Conservation (phyloP, 2,888 invertebrate genomes). For the Capitulum mitella region DNA sequence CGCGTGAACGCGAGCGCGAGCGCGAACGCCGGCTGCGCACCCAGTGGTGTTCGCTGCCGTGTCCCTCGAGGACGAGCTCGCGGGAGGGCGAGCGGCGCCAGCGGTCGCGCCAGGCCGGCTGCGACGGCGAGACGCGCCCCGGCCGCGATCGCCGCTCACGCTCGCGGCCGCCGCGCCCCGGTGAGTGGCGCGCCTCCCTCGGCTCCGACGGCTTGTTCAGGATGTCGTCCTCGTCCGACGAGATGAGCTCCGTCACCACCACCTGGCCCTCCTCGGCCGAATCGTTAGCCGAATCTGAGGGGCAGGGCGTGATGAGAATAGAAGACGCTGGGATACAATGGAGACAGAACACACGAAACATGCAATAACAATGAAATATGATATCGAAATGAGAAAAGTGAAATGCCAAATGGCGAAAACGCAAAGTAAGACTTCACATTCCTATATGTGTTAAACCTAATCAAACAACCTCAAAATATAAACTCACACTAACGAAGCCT, state of each 20-base stretch:
- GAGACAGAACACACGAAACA: not conserved
- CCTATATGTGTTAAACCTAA: no score
- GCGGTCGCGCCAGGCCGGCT: not conserved
- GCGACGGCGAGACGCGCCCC: no score
- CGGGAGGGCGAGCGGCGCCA: not conserved
- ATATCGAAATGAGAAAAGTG: not conserved
- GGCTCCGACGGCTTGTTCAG: not conserved
- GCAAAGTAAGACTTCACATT: no score
- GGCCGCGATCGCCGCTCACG: no score
- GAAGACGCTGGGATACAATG: not conserved
- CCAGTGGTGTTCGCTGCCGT: not conserved
- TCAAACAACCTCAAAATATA: no score
- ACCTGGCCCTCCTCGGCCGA: not conserved
- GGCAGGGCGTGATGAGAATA: not conserved
- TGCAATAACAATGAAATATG: not conserved
- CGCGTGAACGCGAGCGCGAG: not conserved
- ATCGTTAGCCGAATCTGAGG: not conserved
- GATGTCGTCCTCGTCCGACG: conserved; percentile 1
- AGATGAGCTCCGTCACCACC: not conserved
- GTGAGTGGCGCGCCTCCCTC: no score
- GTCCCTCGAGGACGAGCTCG: not conserved
- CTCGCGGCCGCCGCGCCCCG: no score
- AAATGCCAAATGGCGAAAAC: not conserved
- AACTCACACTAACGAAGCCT: no score
- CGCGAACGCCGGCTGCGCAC: no score